These are phyloP conservation scores for Tuberolachnus salignus DNA, from an alignment of 2,888 invertebrate genomes.

Conservation along the genomic window DNA sequence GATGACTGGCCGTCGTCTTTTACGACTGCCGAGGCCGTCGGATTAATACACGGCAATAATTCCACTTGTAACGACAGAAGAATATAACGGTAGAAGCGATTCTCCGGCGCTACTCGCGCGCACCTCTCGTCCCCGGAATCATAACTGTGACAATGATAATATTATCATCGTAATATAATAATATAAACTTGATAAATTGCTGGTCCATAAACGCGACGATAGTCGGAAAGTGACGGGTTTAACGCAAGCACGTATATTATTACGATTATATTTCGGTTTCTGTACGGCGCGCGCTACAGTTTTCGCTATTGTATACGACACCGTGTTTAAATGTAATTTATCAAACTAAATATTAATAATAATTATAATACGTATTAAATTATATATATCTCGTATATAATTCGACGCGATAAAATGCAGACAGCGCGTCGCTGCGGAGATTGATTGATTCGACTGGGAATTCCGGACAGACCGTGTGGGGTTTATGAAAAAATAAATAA, in stretches of 20 bases:
- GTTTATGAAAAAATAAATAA: not conserved
- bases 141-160: no score
- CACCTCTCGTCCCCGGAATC: constrained; percentile 7
- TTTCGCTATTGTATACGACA: not conserved
- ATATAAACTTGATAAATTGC: constrained; percentile 21
- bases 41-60: not conserved
- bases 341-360: constrained; percentile 14
- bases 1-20: constrained; percentile 7
- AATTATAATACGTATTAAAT: constrained; percentile 15
- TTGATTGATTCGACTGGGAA: constrained; percentile 29
- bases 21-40: constrained; percentile 24
- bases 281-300: not conserved
- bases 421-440: not conserved
- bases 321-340: constrained; percentile 6
- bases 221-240: no score
- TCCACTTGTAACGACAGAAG: not conserved
- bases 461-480: not conserved
- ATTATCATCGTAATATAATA: not conserved
- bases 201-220: constrained; percentile 2
- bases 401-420: not conserved
- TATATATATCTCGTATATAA: no score
- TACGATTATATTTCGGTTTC: not conserved
- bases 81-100: not conserved
- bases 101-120: not conserved
- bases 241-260: not conserved